Evolutionary conservation across 2,113 vertebrate genomes (phyloP).

Genomic region (pig (Sus scrofa)): T2T-Sscrofa CM000820.6:106661501-106662000

Average conservation of each 20-base stretch:
- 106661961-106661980: background rate
- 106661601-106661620: slow-evolving; percentile 38
- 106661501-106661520: too few relatives aligned
- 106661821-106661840: background rate
- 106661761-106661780: background rate
- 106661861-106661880: background rate
- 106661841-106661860: background rate
- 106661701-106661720: background rate
- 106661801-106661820: background rate
- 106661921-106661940: background rate
- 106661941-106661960: background rate
- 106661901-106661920: background rate
- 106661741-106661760: background rate
- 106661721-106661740: background rate
- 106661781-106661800: background rate
- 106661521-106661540: too few relatives aligned
- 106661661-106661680: slow-evolving; percentile 33
- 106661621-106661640: background rate
- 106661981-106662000: background rate
- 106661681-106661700: slow-evolving; percentile 1
- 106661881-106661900: background rate
- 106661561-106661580: background rate
- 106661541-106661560: too few relatives aligned
- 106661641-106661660: background rate
- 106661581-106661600: slow-evolving; percentile 22